Percentiles rank a stretch among this genome's conserved stretches.
phyloP scores from a whole-genome alignment of 2,888 invertebrate genomes.

The Plebejus argus region DNA sequence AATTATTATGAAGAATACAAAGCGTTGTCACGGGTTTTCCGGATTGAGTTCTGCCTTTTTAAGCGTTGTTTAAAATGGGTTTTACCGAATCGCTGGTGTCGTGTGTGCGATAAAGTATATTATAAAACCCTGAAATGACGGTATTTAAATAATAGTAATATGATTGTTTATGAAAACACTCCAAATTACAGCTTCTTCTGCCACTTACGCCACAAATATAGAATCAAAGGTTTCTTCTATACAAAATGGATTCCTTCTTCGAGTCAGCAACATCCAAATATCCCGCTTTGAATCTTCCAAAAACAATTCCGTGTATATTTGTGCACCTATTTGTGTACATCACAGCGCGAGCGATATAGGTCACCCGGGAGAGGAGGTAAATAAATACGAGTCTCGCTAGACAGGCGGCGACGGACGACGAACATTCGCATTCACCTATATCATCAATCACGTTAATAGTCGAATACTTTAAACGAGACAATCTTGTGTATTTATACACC shows the following conservation, averaged over 20 bases:
- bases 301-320: neutral
- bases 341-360: slow-evolving; percentile 56
- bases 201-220: too few relatives aligned
- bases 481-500: neutral
- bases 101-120: too few relatives aligned
- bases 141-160: too few relatives aligned
- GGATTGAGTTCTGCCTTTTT: neutral
- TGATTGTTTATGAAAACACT: too few relatives aligned
- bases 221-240: too few relatives aligned
- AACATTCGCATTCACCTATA: neutral
- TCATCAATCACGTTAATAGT: neutral
- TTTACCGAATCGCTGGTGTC: neutral
- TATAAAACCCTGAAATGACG: too few relatives aligned
- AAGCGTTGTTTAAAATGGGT: neutral
- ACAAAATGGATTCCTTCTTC: too few relatives aligned
- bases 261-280: neutral
- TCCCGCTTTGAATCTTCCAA: neutral
- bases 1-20: too few relatives aligned
- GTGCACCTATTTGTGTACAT: slow-evolving; percentile 40
- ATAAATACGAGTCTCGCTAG: slow-evolving; percentile 43
- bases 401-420: neutral
- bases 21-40: neutral
- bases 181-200: too few relatives aligned
- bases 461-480: neutral
- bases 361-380: slow-evolving; percentile 53